Base-by-base conservation (phyloP, 2,888 invertebrate species). In the Proisotoma minuta region DNA sequence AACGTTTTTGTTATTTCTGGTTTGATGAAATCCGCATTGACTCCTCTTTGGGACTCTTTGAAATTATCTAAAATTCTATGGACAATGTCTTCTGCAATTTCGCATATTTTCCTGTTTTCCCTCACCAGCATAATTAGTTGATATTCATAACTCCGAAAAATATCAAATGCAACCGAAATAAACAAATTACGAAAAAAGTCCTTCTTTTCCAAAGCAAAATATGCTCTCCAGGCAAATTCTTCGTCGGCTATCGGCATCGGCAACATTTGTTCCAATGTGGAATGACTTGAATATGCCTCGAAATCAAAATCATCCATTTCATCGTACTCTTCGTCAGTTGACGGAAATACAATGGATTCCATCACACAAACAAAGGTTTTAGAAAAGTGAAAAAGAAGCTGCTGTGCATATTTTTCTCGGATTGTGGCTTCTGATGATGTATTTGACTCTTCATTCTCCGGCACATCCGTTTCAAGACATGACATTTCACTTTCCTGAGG, bases 61-160 rank as follows among this genome's bases (percentile, higher is more conserved):
- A 56, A 56, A 39, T 40, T 56, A 22, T 56, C 56, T 2, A 56
- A 26, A 3, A 56, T 56, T 24, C 56, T 5, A 47, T 56, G 56
- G 12, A 56, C 56, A 23, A 56, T 56, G 47, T 56, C 56, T 47
- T 56, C 56, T 8, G 43, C 56, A 26, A 56, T 56, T 20, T 56
- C 56, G 24, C 4, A 3, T 3, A 56, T 40, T 43, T 56, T 56
- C 18, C 56, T 18, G 15, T 56, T 29, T 26, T 56, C 56, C 27
- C 47, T 23, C 2, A 56, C 56, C 20, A 56, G 18, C 24, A 56
- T 43, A n/a, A 40, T 26, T 4, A 56, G 47, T 40, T 56, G 56
- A 27, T 56, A 56, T 27, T 56, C 56, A 43, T 43, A 56, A 10
- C 39, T 26, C 3, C 39, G 20, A 20, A 56, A 56, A 2, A 56